Evolutionary conservation across 2,113 vertebrate genomes (phyloP), one percentile per base, ranked within the genome.

Genomic region (Capricornis sumatraensis): DNA sequence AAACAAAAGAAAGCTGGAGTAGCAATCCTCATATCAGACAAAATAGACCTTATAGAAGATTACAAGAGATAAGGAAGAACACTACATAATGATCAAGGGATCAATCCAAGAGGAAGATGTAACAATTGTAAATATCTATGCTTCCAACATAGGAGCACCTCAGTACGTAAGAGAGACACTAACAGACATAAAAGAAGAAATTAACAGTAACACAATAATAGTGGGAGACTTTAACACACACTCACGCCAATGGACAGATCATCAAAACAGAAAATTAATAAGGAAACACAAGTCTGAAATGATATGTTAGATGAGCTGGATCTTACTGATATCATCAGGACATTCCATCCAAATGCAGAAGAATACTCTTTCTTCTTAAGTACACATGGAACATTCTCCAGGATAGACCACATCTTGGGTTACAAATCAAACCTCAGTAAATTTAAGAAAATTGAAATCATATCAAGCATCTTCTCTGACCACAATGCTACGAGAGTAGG

Each of bases 401-500:
- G 16, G 64, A 36, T 36, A 67, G 33, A n/a, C 64, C 33, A 67
- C 62, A 36, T 21, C 64, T 36, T 67, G 33, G 4, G 33, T 36
- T 8, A 67, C 17, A 71, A 71, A 71, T 36, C 17, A 71, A 71
- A 12, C 2, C 64, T 71, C n/a, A 36, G n/a, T 71, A 21, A 71
- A 71, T 71, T 36, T 36, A 36, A 71, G n/a, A 36, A 71, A 71
- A 71, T 11, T 36, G n/a, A 71, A 71, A 21, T 36, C 64, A 36
- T 71, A 71, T 71, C 64, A 71, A 21, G 64, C 64, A 11, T 71
- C 64, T 71, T 71, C 64, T 71, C n/a, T 6, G 17, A 36, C 64
- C 64, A 12, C 64, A 36, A 67, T 0, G 0, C 64, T 71, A 36
- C 11, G n/a, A 71, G 5, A 71, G 4, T 23, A 71, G 17, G 19